Evolutionary conservation across 2,113 vertebrate species (phyloP), one percentile per base, ranked within the genome.

Genomic region (Fulmarus glacialis): DNA sequence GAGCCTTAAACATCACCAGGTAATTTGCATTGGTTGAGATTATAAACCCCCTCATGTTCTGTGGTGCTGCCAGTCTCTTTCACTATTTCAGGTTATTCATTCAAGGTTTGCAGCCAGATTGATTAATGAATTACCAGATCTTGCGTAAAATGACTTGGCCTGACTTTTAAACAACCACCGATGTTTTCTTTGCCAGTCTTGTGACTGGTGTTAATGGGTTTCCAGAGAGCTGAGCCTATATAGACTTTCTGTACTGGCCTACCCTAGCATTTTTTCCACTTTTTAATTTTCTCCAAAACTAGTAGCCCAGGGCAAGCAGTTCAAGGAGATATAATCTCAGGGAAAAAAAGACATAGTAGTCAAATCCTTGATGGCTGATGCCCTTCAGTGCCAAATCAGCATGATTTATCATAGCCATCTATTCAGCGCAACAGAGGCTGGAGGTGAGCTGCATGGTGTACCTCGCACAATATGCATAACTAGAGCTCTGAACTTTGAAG

Each of bases 121-220:
- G 98, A 98, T 98, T 99, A 99, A 99, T 99, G 98, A 99, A 98
- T 98, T 94, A 98, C 98, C 97, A 98, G 98, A 97, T 98, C 98
- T 98, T 98, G 97, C 93, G 92, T 98, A 98, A 98, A 99, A 98
- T 96, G 91, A 98, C 95, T 98, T 98, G 97, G 97, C 97, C 96
- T 98, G 97, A 97, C 96, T 98, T 98, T 98, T 98, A 98, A 98
- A 98, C 95, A 97, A 90, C 95, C 96, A 94, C 86, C 91, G 89
- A 26, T 98, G 98, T 98, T 98, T 97, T 98, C 90, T 97, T 97
- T 96, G 87, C 94, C 90, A 92, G 95, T 98, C 97, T 98, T 98
- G 94, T 98, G 98, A 98, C 98, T 97, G 84, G 70, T 96, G 86
- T 98, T 98, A 98, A 98, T 98, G 92, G 94, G 96, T 98, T 98